These are phyloP conservation scores for Macheiramphus alcinus DNA, from an alignment of 2,113 vertebrate species.

Conservation along the genomic window DNA sequence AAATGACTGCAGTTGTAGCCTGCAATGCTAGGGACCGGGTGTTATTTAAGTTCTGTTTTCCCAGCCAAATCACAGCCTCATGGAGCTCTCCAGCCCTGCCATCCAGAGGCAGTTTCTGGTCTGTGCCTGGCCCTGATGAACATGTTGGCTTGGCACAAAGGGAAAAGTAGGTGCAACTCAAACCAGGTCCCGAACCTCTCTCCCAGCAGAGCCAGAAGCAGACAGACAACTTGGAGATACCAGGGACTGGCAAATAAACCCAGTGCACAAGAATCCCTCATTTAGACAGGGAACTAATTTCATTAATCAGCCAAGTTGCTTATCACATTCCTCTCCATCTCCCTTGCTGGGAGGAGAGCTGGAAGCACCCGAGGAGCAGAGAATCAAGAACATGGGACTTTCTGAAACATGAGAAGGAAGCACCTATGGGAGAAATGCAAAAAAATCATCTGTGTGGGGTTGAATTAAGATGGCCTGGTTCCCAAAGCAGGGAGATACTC, in stretches of 20 bases:
- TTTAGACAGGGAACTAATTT: neutral
- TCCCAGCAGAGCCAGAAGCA: neutral
- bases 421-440: neutral
- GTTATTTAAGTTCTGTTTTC: neutral
- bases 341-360: neutral
- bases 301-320: neutral
- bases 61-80: neutral
- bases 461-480: neutral
- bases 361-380: neutral
- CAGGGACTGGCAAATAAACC: neutral
- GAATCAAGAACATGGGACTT: neutral
- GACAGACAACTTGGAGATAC: neutral
- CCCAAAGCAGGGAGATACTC: neutral
- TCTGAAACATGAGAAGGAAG: neutral
- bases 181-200: neutral
- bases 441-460: neutral
- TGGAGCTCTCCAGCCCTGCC: neutral
- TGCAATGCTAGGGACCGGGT: neutral
- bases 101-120: neutral
- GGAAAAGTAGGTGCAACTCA: neutral
- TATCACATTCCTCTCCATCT: neutral
- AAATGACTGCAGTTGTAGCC: neutral
- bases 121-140: rapidly evolving
- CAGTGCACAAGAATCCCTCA: neutral
- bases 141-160: neutral